Evolutionary conservation across 2,797 vertebrate species (phyloP).

Genomic region (Melanotaenia pygmaea): DNA sequence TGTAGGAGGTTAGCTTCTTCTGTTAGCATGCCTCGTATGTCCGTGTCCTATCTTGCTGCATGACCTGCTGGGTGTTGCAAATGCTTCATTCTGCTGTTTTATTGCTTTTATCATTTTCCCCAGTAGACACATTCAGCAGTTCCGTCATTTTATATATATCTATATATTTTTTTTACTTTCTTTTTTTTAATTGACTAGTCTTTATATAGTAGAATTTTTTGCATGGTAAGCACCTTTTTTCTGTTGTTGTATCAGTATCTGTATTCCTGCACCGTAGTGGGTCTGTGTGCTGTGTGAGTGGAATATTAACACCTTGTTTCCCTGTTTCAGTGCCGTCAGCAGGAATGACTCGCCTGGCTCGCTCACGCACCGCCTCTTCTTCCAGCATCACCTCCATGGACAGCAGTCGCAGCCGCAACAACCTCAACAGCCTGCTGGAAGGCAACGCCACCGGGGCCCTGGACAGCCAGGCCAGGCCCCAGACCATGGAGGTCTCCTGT

Average conservation of each 20-base stretch:
- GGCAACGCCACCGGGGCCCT: conserved; percentile 81
- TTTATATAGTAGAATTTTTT: conserved; percentile 49
- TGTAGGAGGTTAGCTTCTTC: conserved; percentile 32
- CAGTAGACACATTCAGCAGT: conserved; percentile 11
- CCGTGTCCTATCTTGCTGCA: conserved; percentile 67
- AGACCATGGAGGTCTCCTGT: conserved; percentile 98
- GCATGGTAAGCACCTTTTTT: conserved; percentile 61
- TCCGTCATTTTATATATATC: conserved; percentile 4
- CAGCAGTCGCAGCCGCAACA: conserved; percentile 88
- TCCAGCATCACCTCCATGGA: conserved; percentile 93
- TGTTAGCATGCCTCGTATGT: conserved; percentile 57
- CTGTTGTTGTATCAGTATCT: conserved; percentile 4
- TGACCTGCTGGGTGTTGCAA: conserved; percentile 61
- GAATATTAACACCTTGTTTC: conserved; percentile 43
- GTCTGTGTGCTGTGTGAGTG: conserved; percentile 12
- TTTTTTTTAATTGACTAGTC: conserved; percentile 33
- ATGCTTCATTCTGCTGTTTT: neutral
- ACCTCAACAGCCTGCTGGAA: conserved; percentile 89
- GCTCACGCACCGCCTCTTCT: conserved; percentile 93
- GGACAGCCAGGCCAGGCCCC: conserved; percentile 86
- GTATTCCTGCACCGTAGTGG: neutral
- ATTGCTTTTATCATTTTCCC: neutral
- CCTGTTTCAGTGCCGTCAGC: conserved; percentile 88
- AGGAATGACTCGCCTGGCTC: conserved; percentile 92
- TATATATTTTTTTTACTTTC: neutral